Percentiles rank a stretch among this genome's conserved stretches.
Conservation (phyloP, 2,888 invertebrate genomes). For the Mesodorylaimus sp. region DNA sequence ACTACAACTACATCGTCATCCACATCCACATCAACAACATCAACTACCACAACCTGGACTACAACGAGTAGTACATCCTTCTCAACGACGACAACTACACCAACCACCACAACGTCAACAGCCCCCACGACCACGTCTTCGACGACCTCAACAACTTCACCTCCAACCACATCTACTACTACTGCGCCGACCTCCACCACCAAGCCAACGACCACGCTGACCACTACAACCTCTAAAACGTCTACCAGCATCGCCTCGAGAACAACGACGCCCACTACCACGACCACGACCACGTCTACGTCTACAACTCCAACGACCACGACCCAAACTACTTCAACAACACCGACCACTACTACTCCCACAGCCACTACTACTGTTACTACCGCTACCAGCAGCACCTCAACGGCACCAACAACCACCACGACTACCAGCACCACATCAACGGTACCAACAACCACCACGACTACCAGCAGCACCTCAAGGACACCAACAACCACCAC, state of each 20-base stretch:
- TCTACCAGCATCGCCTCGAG: constrained; percentile 3
- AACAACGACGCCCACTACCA: constrained; percentile 4
- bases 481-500: constrained; percentile 8
- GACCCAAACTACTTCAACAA: constrained; percentile 7
- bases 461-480: constrained; percentile 5
- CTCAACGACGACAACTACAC: no score
- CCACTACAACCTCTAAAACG: not conserved
- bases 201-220: not conserved
- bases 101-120: no score
- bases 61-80: no score
- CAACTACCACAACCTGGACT: no score
- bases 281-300: constrained; percentile 5
- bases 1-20: no score
- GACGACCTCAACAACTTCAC: no score
- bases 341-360: constrained; percentile 9
- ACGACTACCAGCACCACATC: constrained; percentile 10
- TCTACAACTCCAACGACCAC: constrained; percentile 6
- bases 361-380: constrained; percentile 9
- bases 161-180: no score
- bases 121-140: no score
- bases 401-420: constrained; percentile 9
- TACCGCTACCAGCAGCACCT: constrained; percentile 8
- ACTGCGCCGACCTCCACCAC: no score
- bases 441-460: constrained; percentile 9
- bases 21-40: no score